Conservation (phyloP, 2,797 vertebrate species). For the Diplodus sargus region DNA sequence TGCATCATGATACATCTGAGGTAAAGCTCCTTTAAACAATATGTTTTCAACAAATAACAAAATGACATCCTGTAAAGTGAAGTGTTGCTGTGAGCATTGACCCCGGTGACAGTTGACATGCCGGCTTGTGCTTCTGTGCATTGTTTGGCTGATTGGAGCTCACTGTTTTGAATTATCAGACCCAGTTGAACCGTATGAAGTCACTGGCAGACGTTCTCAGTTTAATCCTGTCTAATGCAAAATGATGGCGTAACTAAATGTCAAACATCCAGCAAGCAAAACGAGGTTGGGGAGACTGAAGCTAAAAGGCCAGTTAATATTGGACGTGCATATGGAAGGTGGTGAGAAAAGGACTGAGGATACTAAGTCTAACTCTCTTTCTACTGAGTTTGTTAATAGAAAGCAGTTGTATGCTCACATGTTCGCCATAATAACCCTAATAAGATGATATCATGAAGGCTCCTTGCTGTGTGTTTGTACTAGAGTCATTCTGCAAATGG, state of each 20-base stretch:
- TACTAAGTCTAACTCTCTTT: too few relatives aligned
- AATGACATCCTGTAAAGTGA: neutral
- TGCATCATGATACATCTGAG: conserved; percentile 5
- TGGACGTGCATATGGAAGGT: too few relatives aligned
- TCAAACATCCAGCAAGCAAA: neutral
- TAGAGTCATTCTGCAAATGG: neutral
- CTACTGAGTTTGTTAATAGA: neutral
- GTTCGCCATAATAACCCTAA: neutral
- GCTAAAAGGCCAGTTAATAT: conserved; percentile 5
- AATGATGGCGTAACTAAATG: neutral
- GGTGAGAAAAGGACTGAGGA: neutral
- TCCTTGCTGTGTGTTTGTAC: neutral
- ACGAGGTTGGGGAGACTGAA: neutral
- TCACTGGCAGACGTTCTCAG: neutral
- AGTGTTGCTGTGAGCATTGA: neutral
- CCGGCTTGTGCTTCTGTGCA: neutral
- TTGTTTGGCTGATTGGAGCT: neutral
- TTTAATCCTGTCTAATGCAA: conserved; percentile 12
- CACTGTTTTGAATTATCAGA: neutral
- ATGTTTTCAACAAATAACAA: conserved; percentile 4
- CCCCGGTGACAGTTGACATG: neutral
- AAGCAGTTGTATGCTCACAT: neutral
- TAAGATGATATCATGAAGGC: neutral
- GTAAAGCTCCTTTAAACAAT: neutral
- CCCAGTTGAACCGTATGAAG: neutral